A percentile compares a stretch with the other conserved stretches of the same genome.
Evolutionary conservation across 2,888 invertebrate genomes (phyloP).

Genomic region (Idaea straminata): DNA sequence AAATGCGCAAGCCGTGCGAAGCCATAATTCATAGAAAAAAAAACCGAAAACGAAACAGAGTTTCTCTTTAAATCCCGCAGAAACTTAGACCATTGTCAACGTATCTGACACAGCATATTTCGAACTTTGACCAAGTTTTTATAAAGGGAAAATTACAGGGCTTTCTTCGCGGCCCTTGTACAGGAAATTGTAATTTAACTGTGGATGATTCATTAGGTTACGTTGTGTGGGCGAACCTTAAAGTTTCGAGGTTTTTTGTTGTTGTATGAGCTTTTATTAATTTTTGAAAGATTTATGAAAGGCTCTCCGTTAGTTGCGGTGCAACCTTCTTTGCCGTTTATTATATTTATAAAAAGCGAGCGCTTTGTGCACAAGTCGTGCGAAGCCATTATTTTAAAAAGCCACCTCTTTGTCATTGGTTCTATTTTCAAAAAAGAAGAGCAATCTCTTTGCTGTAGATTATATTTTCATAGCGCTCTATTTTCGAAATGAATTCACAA

Average conservation of each 20-base stretch:
- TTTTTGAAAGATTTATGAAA: neutral
- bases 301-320: neutral
- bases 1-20: too few relatives aligned
- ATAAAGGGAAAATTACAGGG: neutral
- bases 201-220: conserved; percentile 1
- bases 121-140: neutral
- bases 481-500: neutral
- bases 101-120: neutral
- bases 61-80: neutral
- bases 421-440: too few relatives aligned
- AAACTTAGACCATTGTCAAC: neutral
- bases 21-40: too few relatives aligned
- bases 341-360: too few relatives aligned
- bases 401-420: too few relatives aligned
- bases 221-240: neutral
- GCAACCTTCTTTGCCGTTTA: neutral
- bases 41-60: neutral
- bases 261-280: neutral
- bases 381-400: too few relatives aligned
- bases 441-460: too few relatives aligned
- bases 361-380: too few relatives aligned
- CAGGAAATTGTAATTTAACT: neutral
- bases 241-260: neutral
- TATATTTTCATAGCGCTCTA: too few relatives aligned
- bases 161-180: neutral